Evolutionary conservation across 2,888 invertebrate genomes (phyloP).

Genomic region (Epiblema foenella): DNA sequence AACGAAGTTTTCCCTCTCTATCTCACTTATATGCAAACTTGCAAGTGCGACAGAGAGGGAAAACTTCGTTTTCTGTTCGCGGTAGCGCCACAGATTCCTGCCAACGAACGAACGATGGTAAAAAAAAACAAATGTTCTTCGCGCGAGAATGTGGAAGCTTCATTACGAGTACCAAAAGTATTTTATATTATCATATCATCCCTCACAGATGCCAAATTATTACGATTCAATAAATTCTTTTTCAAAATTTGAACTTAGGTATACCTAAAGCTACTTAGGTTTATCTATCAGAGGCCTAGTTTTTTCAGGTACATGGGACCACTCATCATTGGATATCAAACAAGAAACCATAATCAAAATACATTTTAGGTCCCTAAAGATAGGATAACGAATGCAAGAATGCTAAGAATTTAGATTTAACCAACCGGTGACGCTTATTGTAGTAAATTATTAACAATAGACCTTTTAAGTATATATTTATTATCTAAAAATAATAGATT

Average conservation of each 20-base stretch:
- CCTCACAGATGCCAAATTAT: slow-evolving; percentile 37
- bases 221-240: slow-evolving; percentile 1
- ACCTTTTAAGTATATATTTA: slow-evolving; percentile 78
- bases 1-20: no score
- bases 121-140: not conserved
- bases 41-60: no score
- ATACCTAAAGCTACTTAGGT: slow-evolving; percentile 26
- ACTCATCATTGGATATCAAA: slow-evolving; percentile 79
- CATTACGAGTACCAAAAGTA: slow-evolving; percentile 2
- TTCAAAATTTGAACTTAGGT: slow-evolving; percentile 14
- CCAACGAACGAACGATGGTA: no score
- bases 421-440: slow-evolving; percentile 82
- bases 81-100: no score
- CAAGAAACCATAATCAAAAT: slow-evolving; percentile 75
- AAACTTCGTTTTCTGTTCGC: no score
- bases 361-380: slow-evolving; percentile 64
- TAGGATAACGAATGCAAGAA: slow-evolving; percentile 66
- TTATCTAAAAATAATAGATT: slow-evolving; percentile 67
- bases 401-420: slow-evolving; percentile 69
- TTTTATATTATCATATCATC: slow-evolving; percentile 6
- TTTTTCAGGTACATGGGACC: slow-evolving; percentile 79
- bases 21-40: no score
- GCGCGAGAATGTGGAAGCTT: slow-evolving; percentile 12
- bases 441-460: slow-evolving; percentile 73
- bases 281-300: slow-evolving; percentile 67